These are phyloP conservation scores for Esperia sulphurella DNA, from an alignment of 2,888 invertebrate genomes.

Conservation along the genomic window DNA sequence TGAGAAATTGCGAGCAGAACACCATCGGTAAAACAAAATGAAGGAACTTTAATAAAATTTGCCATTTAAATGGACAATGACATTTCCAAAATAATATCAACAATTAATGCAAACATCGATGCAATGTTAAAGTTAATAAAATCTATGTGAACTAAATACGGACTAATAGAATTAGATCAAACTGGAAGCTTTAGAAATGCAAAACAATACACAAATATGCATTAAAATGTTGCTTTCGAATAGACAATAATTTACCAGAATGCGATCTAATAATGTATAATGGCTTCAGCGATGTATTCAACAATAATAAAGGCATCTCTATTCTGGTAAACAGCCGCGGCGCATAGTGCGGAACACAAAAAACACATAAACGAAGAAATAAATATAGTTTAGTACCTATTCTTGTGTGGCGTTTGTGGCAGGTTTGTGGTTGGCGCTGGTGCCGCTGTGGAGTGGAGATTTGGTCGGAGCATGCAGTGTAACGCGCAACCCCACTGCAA, in stretches of 20 bases:
- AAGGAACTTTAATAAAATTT: not conserved
- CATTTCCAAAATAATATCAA: conserved; percentile 7
- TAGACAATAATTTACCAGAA: conserved; percentile 48
- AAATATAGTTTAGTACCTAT: conserved; percentile 77
- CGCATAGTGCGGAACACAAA: conserved; percentile 76
- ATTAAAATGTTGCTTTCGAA: conserved; percentile 76
- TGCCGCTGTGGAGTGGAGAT: conserved; percentile 77
- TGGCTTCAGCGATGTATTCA: conserved; percentile 59
- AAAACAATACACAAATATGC: conserved; percentile 66
- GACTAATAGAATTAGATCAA: conserved; percentile 54
- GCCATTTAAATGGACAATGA: not conserved
- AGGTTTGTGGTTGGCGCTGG: conserved; percentile 77
- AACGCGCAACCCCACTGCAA: conserved; percentile 95
- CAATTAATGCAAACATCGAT: conserved; percentile 40
- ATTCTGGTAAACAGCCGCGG: conserved; percentile 62
- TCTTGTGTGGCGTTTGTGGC: conserved; percentile 77
- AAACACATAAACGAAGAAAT: conserved; percentile 72
- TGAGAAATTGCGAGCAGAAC: not conserved
- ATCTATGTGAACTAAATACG: conserved; percentile 48
- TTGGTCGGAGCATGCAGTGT: conserved; percentile 92
- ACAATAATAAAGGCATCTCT: conserved; percentile 62
- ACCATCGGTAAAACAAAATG: not conserved
- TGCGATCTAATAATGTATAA: conserved; percentile 48
- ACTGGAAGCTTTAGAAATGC: conserved; percentile 64
- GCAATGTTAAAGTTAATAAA: conserved; percentile 67